Evolutionary conservation across 92 coral and sea anemone species (phyloP), one percentile per base, ranked within the genome.

Genomic region (Epizoanthus illoricatus): DNA sequence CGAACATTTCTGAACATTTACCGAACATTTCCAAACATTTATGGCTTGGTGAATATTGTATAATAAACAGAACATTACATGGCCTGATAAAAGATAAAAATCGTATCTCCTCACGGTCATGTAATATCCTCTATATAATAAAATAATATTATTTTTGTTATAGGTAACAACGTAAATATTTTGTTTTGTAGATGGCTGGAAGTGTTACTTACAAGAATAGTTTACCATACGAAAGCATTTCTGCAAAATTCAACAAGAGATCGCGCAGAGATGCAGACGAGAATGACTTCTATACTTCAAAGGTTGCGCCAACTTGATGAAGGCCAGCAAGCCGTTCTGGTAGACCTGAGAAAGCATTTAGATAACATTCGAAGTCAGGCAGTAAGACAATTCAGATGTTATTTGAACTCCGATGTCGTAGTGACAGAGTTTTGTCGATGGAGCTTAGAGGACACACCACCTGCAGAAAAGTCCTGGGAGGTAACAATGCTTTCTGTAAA

Each of bases 121-220:
- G 36, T 28, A 28, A 28, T 28, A 28, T 28, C 36, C 36, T 28
- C 36, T 28, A 28, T 28, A 28, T 28, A 28, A 28, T 28, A 28
- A 28, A 28, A 2, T 28, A 28, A 28, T 28, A 28, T 28, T 28
- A 28, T 28, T 28, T 28, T 0, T 28, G 36, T 28, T 28, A 28
- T 28, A 28, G 36, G 36, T 28, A 28, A 28, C 2, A 28, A 28
- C 36, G 36, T 28, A 28, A 28, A 28, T 28, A 1, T 28, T 28
- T 28, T 28, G 36, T 28, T 28, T 28, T 33, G 41, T 28, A 81
- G 85, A 16, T 81, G 85, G 85, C 10, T 81, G 54, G 55, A 71
- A 4, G 0, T 70, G 43, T 20, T 81, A n/a, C 33, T 81, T 12
- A 17, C 73, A 10, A 67, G 84, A 19, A 19, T 45, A 12, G 10